These are phyloP conservation scores for Rhabdomys dilectus DNA, from an alignment of 2,113 vertebrate species.

Conservation along the genomic window DNA sequence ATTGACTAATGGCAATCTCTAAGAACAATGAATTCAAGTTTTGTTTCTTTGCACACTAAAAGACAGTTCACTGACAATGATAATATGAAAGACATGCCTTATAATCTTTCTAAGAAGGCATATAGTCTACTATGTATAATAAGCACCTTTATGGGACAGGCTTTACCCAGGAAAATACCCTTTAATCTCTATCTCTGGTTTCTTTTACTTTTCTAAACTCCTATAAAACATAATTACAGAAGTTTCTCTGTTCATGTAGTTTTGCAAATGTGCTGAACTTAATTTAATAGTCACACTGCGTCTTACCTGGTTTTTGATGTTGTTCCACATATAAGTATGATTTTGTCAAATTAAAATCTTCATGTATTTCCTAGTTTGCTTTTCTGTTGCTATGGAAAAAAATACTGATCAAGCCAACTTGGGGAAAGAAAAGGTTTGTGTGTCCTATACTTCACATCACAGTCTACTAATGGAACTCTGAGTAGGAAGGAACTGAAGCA, in stretches of 20 bases:
- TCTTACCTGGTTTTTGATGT: constrained; percentile 22
- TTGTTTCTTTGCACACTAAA: neutral
- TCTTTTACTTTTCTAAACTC: neutral
- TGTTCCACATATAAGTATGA: neutral
- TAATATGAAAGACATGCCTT: neutral
- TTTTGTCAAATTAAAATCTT: constrained; percentile 36
- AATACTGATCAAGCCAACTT: neutral
- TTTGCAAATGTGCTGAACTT: neutral
- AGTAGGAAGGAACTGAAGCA: neutral
- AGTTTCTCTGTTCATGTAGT: neutral
- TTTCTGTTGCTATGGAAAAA: neutral
- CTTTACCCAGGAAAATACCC: neutral
- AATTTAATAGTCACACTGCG: neutral
- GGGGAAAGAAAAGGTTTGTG: neutral
- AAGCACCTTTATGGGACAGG: constrained; percentile 27
- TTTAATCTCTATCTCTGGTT: neutral
- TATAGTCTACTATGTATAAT: neutral
- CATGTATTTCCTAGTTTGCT: neutral
- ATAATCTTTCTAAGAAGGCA: constrained; percentile 27
- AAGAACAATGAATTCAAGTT: constrained; percentile 19
- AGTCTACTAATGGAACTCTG: neutral
- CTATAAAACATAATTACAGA: neutral
- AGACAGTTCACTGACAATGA: neutral
- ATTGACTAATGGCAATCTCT: constrained; percentile 5
- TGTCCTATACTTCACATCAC: neutral